A percentile compares a stretch with the other conserved stretches of the same genome.
Evolutionary conservation across 2,797 vertebrate genomes (phyloP).

Genomic region (Epinephelus awoara): DNA sequence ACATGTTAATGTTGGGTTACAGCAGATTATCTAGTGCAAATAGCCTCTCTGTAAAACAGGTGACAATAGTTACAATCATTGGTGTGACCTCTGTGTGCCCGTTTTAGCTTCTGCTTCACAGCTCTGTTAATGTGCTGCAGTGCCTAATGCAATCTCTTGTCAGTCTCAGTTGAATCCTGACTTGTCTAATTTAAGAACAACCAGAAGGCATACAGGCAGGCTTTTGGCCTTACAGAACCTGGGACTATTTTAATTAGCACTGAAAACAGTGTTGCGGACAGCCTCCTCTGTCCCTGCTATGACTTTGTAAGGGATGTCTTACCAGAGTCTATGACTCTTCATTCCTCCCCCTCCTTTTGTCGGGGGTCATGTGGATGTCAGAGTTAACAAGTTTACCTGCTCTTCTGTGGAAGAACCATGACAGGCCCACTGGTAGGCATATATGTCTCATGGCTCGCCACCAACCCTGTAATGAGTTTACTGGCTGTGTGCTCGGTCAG

Average conservation of each 20-base stretch:
- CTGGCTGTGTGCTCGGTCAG: constrained; percentile 37
- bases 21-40: constrained; percentile 6
- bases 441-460: constrained; percentile 23
- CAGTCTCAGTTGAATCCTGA: constrained; percentile 44
- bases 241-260: constrained; percentile 58
- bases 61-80: constrained; percentile 21
- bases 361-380: constrained; percentile 48
- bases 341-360: not conserved
- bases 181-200: constrained; percentile 49
- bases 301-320: constrained; percentile 24
- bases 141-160: constrained; percentile 37
- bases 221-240: constrained; percentile 47
- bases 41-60: not conserved
- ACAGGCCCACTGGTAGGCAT: constrained; percentile 13
- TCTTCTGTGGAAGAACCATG: constrained; percentile 38
- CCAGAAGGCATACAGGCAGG: constrained; percentile 36
- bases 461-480: constrained; percentile 47
- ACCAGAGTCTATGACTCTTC: not conserved
- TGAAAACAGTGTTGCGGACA: constrained; percentile 51
- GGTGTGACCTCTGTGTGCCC: constrained; percentile 31
- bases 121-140: constrained; percentile 19
- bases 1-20: not conserved
- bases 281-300: constrained; percentile 13
- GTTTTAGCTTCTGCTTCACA: constrained; percentile 34
- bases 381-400: constrained; percentile 54